Conservation (phyloP, 2,113 vertebrate species). For the Myotis yumanensis region DNA sequence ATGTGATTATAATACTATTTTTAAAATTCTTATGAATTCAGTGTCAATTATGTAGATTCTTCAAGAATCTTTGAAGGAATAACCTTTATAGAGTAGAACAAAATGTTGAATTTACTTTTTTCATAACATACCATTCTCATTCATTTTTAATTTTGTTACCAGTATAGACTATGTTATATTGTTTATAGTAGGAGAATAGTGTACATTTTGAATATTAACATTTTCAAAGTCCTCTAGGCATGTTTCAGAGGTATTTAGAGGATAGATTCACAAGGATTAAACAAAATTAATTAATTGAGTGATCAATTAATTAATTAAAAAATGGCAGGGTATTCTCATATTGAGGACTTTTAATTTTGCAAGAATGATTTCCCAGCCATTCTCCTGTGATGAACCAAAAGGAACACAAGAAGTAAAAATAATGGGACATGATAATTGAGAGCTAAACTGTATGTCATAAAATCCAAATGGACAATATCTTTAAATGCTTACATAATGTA, state of each 20-base stretch:
- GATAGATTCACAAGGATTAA: neutral
- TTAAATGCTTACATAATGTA: neutral
- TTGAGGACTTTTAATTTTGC: neutral
- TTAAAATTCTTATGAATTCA: neutral
- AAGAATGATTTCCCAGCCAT: neutral
- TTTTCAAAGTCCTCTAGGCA: neutral
- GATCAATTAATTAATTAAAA: neutral
- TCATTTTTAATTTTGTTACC: neutral
- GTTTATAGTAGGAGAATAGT: neutral
- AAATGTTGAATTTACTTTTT: neutral
- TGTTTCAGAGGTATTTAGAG: neutral
- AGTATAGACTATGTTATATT: neutral
- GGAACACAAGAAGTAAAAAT: neutral
- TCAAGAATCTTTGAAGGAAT: neutral
- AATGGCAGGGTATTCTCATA: neutral
- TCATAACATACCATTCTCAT: neutral
- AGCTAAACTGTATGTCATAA: neutral
- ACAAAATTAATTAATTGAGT: neutral
- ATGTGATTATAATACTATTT: neutral
- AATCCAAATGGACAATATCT: neutral
- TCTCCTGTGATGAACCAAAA: neutral
- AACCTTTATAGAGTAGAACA: neutral
- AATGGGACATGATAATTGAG: neutral
- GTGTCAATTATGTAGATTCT: neutral
- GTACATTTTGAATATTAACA: neutral